Evolutionary conservation across 2,113 vertebrate species (phyloP), one percentile per base, ranked within the genome.

Genomic region (Barnardius zonarius): DNA sequence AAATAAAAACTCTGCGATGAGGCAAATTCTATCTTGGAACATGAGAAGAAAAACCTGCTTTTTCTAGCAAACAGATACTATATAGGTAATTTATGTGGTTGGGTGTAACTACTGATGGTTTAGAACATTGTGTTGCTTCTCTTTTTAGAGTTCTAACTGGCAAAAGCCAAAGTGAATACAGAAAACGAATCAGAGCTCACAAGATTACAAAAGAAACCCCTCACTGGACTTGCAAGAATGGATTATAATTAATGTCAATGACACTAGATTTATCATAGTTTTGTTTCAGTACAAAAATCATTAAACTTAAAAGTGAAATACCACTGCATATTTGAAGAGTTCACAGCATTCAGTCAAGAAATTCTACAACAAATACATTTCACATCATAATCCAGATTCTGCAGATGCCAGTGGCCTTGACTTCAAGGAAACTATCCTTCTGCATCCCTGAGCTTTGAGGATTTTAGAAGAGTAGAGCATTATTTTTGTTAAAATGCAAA

Each of bases 341-440:
- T 83, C 41, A 88, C 14, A 62, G 24, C 54, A 76, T 44, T 68
- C 10, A 62, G 28, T 51, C 44, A 31, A n/a, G 23, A 43, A 75
- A 68, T 59, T 63, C 54, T 33, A 24, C 39, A 61, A 73, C 11
- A 85, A 90, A 76, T 13, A 43, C 6, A 79, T 43, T 82, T 51
- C 15, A 30, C 17, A n/a, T n/a, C 54, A 20, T 12, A 83, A 67
- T 12, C 17, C 31, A 78, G 69, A 76, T 30, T 79, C 51, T 79
- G 66, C 11, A 82, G 24, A 57, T 67, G 49, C 7, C 41, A 46
- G 0, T 0, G 1, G 64, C 59, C 79, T 79, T 3, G 4, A 3
- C 37, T 82, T 66, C 35, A 70, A 77, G 67, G 48, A 69, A 94
- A 48, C 5, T 4, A 5, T 28, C 51, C 70, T 48, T 52, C 67